Conservation (phyloP, 2,888 invertebrate species). For the Empis livida region DNA sequence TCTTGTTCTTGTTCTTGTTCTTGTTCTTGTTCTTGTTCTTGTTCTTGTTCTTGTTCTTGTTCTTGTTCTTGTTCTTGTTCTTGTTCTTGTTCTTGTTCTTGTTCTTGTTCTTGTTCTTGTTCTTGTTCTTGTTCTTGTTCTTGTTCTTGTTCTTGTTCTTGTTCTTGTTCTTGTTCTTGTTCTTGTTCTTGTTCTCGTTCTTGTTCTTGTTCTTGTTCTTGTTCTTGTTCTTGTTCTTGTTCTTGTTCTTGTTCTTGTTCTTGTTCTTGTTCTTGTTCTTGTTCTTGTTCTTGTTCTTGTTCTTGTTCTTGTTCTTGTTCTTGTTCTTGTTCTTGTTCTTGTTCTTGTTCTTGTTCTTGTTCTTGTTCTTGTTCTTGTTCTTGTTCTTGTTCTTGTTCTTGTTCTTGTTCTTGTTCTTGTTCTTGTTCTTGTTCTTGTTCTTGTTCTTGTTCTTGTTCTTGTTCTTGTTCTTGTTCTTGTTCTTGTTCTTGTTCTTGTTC, state of each 20-base stretch:
- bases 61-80: background rate
- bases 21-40: background rate
- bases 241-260: background rate
- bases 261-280: background rate
- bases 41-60: background rate
- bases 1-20: background rate
- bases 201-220: background rate
- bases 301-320: background rate
- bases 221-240: background rate
- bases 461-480: background rate
- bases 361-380: constrained; percentile 23
- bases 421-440: background rate
- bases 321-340: background rate
- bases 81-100: background rate
- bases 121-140: background rate
- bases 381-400: constrained; percentile 28
- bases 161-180: background rate
- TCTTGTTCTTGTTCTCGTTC: background rate
- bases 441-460: background rate
- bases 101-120: background rate
- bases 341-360: background rate
- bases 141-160: background rate
- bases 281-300: background rate
- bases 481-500: background rate
- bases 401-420: constrained; percentile 16